A percentile compares a stretch with the other conserved stretches of the same genome.
phyloP scores from a whole-genome alignment of 2,888 invertebrate genomes.

The Pristionchus arcanus region DNA sequence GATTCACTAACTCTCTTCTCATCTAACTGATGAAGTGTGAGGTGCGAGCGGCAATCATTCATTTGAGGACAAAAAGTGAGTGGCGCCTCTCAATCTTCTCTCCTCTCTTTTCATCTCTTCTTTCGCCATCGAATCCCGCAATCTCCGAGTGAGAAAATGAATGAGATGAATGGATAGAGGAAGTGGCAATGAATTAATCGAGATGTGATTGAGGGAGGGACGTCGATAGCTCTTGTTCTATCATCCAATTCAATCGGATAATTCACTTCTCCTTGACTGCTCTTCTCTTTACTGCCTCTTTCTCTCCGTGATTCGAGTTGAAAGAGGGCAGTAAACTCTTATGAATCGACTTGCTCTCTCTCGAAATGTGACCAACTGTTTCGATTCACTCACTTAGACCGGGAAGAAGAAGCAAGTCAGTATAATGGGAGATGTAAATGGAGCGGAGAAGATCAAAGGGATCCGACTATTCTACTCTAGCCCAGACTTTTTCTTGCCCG shows the following conservation, averaged over 20 bases:
- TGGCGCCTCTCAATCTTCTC: background rate
- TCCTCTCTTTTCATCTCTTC: background rate
- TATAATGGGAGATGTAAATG: conserved; percentile 45
- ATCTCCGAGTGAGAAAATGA: conserved; percentile 44
- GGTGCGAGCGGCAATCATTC: conserved; percentile 52
- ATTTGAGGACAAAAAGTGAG: conserved; percentile 54
- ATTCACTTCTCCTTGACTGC: background rate
- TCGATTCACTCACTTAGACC: conserved; percentile 39
- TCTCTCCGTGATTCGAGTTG: conserved; percentile 12
- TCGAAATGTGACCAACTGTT: conserved; percentile 46
- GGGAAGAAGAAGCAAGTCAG: background rate
- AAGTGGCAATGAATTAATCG: background rate
- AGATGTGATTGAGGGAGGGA: background rate
- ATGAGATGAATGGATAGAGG: conserved; percentile 15
- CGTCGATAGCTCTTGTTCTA: background rate
- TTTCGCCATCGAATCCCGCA: background rate
- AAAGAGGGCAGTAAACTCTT: conserved; percentile 51
- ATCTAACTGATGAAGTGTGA: conserved; percentile 45
- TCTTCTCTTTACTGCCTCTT: conserved; percentile 12
- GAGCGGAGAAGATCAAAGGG: conserved; percentile 19
- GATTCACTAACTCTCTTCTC: conserved; percentile 1
- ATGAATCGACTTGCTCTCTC: conserved; percentile 38
- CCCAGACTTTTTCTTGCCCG: background rate
- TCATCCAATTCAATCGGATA: background rate
- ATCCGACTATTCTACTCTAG: background rate